Percentiles rank a stretch among this genome's conserved stretches.
These are phyloP conservation scores for Hesperia comma DNA, from an alignment of 2,888 invertebrate species.

Conservation along the genomic window DNA sequence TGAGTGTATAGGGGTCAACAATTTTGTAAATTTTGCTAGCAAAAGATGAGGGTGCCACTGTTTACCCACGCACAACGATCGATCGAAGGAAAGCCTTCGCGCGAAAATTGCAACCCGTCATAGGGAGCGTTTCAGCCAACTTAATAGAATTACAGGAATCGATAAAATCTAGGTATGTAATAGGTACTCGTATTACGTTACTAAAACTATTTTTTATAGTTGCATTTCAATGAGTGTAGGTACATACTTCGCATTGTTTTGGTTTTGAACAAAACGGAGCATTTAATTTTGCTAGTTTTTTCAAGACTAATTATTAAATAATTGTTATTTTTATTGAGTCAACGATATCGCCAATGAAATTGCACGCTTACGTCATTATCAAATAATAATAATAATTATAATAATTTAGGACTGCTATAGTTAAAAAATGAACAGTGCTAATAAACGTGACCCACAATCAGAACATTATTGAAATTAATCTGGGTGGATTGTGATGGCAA, in stretches of 20 bases:
- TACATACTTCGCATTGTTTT: no score
- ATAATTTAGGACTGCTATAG: not conserved
- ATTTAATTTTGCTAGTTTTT: no score
- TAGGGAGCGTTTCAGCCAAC: slow-evolving; percentile 51
- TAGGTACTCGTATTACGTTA: no score
- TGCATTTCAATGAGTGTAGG: no score
- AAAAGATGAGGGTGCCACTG: slow-evolving; percentile 71
- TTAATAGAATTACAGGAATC: slow-evolving; percentile 62
- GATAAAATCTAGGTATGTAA: no score
- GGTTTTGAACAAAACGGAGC: no score
- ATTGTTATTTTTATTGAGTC: not conserved
- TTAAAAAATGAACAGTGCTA: not conserved
- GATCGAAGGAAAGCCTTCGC: slow-evolving; percentile 72
- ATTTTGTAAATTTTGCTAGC: slow-evolving; percentile 50
- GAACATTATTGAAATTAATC: slow-evolving; percentile 2
- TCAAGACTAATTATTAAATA: no score
- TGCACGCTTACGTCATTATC: not conserved
- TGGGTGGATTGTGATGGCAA: slow-evolving; percentile 73
- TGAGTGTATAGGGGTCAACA: slow-evolving; percentile 37
- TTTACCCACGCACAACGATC: slow-evolving; percentile 80
- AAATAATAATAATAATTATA: not conserved
- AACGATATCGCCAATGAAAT: slow-evolving; percentile 25
- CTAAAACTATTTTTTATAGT: no score
- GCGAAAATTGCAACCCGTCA: slow-evolving; percentile 79
- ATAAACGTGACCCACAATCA: slow-evolving; percentile 1